phyloP scores from a whole-genome alignment of 2,888 invertebrate genomes.

The Plagiodera versicolora region DNA sequence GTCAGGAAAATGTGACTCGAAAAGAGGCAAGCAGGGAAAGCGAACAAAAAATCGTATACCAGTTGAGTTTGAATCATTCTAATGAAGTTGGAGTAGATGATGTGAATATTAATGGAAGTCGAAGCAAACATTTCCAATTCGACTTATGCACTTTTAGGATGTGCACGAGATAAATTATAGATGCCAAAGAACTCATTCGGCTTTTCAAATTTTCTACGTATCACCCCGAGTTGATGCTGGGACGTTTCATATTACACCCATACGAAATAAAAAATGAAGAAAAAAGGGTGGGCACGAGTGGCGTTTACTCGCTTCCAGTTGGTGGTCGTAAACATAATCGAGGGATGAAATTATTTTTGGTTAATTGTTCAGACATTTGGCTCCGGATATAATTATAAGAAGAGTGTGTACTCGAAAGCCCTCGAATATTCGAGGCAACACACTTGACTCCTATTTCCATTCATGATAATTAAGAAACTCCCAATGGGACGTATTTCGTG shows the following conservation, averaged over 20 bases:
- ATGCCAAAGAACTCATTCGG: too few relatives aligned
- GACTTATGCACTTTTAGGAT: too few relatives aligned
- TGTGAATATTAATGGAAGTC: too few relatives aligned
- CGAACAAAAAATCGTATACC: too few relatives aligned
- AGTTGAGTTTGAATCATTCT: too few relatives aligned
- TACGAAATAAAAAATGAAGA: neutral
- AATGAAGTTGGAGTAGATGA: too few relatives aligned
- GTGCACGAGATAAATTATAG: too few relatives aligned
- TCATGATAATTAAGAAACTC: neutral
- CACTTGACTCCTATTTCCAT: conserved; percentile 10
- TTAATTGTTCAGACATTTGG: conserved; percentile 5
- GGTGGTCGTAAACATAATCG: conserved; percentile 3
- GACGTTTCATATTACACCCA: too few relatives aligned
- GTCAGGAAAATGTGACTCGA: conserved; percentile 2
- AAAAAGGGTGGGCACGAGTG: neutral
- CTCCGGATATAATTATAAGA: neutral
- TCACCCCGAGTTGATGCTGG: too few relatives aligned
- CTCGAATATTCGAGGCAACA: conserved; percentile 7
- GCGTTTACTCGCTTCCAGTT: neutral
- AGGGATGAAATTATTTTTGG: conserved; percentile 9
- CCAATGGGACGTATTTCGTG: neutral
- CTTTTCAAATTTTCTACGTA: too few relatives aligned
- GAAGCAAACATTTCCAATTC: too few relatives aligned
- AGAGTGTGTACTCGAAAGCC: neutral
- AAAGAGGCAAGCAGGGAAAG: neutral